These are phyloP conservation scores for Geothlypis trichas DNA, from an alignment of 2,113 vertebrate species.

Conservation along the genomic window DNA sequence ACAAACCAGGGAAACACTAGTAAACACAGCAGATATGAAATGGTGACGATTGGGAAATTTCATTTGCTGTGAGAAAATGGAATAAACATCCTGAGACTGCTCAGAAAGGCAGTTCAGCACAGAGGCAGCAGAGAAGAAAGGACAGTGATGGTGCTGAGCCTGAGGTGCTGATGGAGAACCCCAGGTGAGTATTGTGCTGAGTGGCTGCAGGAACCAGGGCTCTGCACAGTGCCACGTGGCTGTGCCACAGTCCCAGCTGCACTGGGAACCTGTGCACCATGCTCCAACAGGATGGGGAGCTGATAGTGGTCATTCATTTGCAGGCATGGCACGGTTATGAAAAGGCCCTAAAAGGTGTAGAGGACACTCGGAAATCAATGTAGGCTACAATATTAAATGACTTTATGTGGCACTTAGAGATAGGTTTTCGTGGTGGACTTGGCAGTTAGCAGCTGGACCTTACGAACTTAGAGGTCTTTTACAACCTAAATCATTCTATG, in stretches of 20 bases:
- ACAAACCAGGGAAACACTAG: neutral
- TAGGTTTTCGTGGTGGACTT: neutral
- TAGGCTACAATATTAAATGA: neutral
- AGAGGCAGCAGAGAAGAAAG: neutral
- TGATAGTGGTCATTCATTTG: neutral
- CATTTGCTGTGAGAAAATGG: neutral
- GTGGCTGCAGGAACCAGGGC: neutral
- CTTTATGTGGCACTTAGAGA: neutral
- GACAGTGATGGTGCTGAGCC: neutral
- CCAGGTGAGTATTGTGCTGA: neutral
- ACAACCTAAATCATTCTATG: neutral
- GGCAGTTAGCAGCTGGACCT: too few species aligned
- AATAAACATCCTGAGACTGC: neutral
- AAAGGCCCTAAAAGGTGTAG: neutral
- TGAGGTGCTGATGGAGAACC: neutral
- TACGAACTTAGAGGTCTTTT: neutral
- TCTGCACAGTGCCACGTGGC: rapidly evolving
- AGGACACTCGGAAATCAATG: neutral
- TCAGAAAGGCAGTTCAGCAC: neutral
- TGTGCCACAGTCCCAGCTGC: rapidly evolving
- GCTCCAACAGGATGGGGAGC: rapidly evolving
- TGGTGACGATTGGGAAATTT: rapidly evolving
- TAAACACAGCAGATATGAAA: neutral
- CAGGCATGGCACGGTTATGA: neutral
- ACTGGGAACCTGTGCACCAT: rapidly evolving